A percentile compares a stretch with the other conserved stretches of the same genome.
Conservation (phyloP, 2,113 vertebrate genomes). For the Ia io region DNA sequence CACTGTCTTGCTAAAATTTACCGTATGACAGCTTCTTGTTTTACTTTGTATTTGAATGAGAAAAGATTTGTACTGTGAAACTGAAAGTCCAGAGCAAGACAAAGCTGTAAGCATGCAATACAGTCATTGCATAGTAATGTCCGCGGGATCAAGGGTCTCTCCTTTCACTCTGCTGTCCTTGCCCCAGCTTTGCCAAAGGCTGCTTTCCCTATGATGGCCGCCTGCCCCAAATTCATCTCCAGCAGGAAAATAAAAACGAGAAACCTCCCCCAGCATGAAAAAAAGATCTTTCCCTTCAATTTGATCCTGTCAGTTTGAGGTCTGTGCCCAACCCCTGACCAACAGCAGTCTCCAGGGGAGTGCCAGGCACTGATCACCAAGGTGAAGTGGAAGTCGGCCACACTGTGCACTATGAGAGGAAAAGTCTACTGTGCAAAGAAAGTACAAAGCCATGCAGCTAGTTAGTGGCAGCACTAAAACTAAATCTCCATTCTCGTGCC, state of each 20-base stretch:
- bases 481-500: background rate
- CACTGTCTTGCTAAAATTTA: background rate
- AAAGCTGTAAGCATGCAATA: background rate
- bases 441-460: background rate
- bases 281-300: background rate
- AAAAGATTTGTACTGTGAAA: background rate
- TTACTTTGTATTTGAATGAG: background rate
- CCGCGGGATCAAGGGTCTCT: background rate
- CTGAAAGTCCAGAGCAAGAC: background rate
- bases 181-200: background rate
- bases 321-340: background rate
- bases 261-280: background rate
- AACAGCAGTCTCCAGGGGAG: background rate
- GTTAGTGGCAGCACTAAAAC: background rate
- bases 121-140: background rate
- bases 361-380: background rate
- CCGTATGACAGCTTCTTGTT: background rate
- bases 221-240: background rate
- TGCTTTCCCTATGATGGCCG: background rate
- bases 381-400: no score
- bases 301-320: background rate
- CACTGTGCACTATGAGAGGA: background rate
- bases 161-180: background rate
- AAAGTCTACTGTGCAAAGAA: background rate
- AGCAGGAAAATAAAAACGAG: background rate